phyloP scores from a whole-genome alignment of 2,113 vertebrate species.

The Strix aluco region DNA sequence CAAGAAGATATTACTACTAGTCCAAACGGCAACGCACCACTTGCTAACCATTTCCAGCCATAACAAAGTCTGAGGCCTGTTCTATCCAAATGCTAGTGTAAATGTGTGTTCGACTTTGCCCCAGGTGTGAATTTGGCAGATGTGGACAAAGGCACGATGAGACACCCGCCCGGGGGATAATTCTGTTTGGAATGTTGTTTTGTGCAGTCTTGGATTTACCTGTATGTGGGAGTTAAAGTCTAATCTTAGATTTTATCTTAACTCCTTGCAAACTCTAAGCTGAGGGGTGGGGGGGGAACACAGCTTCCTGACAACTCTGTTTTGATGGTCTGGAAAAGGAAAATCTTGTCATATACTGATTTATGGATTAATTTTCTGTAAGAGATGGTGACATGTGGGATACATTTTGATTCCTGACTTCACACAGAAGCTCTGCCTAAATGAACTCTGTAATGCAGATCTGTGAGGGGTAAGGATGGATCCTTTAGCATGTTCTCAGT shows the following conservation, averaged over 20 bases:
- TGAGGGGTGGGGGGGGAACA: background rate
- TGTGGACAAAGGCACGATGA: background rate
- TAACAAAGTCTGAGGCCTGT: background rate
- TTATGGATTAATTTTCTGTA: background rate
- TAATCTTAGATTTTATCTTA: conserved; percentile 13
- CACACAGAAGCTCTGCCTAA: background rate
- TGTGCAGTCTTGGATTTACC: conserved; percentile 6
- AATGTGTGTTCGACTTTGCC: background rate
- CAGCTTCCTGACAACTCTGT: background rate
- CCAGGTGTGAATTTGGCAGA: conserved; percentile 20
- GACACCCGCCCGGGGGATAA: background rate
- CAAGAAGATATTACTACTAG: background rate
- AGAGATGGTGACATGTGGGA: background rate
- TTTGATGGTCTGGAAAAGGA: background rate
- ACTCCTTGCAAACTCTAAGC: background rate
- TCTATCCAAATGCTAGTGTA: background rate
- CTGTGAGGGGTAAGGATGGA: background rate
- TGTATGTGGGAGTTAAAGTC: background rate
- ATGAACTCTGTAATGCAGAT: background rate
- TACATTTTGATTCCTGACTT: background rate
- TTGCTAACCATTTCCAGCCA: background rate
- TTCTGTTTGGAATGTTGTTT: conserved; percentile 39
- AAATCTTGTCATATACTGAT: background rate
- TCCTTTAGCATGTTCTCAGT: background rate
- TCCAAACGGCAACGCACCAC: background rate